Evolutionary conservation across 2,113 vertebrate genomes (phyloP).

Genomic region (Ariopsis seemanni): DNA sequence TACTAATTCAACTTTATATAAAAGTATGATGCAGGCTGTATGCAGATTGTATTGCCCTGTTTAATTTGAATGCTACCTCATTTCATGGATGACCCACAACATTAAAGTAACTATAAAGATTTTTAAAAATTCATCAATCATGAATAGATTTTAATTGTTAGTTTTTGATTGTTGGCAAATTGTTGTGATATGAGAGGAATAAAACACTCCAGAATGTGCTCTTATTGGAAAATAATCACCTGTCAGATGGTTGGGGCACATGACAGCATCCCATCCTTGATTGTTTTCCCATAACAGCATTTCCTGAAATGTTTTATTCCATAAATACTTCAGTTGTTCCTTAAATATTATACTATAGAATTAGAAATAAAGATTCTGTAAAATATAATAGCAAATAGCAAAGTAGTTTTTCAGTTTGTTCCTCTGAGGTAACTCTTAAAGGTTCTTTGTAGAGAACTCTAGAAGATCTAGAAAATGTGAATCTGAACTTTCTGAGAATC

Average conservation of each 20-base stretch:
- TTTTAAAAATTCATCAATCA: no score
- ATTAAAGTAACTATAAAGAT: background rate
- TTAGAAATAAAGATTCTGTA: background rate
- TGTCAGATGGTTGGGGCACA: background rate
- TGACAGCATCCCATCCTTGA: background rate
- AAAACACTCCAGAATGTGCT: background rate
- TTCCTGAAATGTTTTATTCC: background rate
- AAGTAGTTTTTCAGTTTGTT: background rate
- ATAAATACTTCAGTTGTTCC: background rate
- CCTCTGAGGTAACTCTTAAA: background rate
- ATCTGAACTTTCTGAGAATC: background rate
- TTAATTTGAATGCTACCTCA: background rate
- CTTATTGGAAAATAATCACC: background rate
- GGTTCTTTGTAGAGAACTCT: background rate
- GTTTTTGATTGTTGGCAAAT: background rate
- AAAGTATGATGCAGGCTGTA: no score
- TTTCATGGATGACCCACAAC: no score
- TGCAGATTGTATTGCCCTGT: background rate
- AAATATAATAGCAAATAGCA: background rate
- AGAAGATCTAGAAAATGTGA: background rate
- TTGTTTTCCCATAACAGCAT: background rate
- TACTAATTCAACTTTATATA: background rate
- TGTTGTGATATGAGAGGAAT: background rate
- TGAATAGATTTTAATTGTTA: background rate
- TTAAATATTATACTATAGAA: no score